Percentiles rank a stretch among this genome's conserved stretches.
Conservation (phyloP, 2,888 invertebrate genomes). For the Synergus gifuensis region DNA sequence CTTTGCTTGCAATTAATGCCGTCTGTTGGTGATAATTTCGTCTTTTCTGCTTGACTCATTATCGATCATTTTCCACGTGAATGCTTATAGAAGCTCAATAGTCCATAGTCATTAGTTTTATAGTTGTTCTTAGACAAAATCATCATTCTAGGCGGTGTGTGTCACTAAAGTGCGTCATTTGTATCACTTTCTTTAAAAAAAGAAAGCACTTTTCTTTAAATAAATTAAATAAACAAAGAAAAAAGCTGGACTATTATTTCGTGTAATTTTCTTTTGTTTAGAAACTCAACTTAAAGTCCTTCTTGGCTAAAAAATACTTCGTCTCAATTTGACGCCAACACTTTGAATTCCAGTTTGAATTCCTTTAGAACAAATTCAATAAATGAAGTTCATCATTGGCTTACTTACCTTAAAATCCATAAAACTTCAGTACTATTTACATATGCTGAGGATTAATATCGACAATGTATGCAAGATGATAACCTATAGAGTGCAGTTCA, state of each 20-base stretch:
- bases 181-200: background rate
- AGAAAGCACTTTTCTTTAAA: too few relatives aligned
- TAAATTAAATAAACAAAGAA: too few relatives aligned
- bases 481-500: constrained; percentile 17
- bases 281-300: too few relatives aligned
- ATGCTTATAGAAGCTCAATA: constrained; percentile 16
- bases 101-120: constrained; percentile 27
- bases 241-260: too few relatives aligned
- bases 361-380: background rate
- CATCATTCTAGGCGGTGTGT: background rate
- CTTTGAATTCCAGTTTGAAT: too few relatives aligned
- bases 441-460: constrained; percentile 11
- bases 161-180: background rate
- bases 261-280: too few relatives aligned
- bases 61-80: constrained; percentile 34
- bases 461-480: constrained; percentile 14
- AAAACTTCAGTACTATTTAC: background rate
- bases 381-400: background rate
- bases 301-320: too few relatives aligned
- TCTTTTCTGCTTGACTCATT: constrained; percentile 18
- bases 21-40: constrained; percentile 63
- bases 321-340: too few relatives aligned
- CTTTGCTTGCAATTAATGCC: constrained; percentile 65
- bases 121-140: background rate
- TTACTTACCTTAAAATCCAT: background rate